Evolutionary conservation across 2,888 invertebrate species (phyloP).

Genomic region (Mythimna loreyi): DNA sequence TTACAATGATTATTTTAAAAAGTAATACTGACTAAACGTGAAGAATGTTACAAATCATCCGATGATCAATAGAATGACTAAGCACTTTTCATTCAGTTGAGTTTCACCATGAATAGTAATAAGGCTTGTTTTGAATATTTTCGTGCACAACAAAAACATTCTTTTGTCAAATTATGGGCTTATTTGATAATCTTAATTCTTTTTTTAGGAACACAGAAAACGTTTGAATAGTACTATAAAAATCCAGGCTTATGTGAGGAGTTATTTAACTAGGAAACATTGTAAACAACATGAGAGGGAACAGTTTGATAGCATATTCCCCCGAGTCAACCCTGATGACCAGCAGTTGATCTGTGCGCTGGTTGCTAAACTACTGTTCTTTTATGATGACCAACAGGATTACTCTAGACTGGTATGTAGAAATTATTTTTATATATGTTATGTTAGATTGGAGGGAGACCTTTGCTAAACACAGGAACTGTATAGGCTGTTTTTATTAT

Average conservation of each 20-base stretch:
- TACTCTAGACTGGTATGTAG: conserved; percentile 85
- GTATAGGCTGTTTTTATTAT: too few relatives aligned
- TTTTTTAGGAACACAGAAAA: conserved; percentile 92
- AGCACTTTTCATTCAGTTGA: conserved; percentile 33
- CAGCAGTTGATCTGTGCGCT: conserved; percentile 89
- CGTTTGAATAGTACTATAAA: conserved; percentile 94
- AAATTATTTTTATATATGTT: not conserved
- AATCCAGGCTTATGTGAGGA: conserved; percentile 95
- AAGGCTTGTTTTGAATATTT: not conserved
- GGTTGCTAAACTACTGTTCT: conserved; percentile 94
- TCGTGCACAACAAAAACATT: not conserved
- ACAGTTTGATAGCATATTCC: conserved; percentile 93
- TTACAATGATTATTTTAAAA: not conserved
- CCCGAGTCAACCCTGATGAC: conserved; percentile 84
- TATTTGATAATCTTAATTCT: not conserved
- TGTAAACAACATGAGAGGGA: conserved; percentile 92
- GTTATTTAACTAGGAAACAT: conserved; percentile 93
- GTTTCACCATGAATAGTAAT: conserved; percentile 32
- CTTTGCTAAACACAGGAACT: too few relatives aligned
- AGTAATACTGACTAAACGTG: not conserved
- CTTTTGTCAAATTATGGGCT: not conserved
- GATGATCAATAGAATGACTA: conserved; percentile 46
- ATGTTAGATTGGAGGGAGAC: too few relatives aligned
- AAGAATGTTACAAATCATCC: conserved; percentile 35
- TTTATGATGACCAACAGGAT: conserved; percentile 93